Evolutionary conservation across 2,113 vertebrate species (phyloP), one percentile per base, ranked within the genome.

Genomic region (Chascanopsetta lugubris): DNA sequence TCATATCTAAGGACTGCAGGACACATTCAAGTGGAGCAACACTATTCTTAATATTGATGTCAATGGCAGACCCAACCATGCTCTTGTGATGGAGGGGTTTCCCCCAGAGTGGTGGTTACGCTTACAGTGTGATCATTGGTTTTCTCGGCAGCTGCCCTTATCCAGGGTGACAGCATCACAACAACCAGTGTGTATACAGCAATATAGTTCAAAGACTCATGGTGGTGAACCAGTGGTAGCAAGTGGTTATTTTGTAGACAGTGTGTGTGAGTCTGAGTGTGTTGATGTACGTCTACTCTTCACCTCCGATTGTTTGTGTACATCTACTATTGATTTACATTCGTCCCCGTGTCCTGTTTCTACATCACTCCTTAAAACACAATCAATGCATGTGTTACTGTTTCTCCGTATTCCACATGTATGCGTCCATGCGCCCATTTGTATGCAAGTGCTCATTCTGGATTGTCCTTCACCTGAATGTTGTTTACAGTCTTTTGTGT

Each of bases 141-240:
- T 86, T 84, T 84, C 75, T 89, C 38, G 70, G 79, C 82, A 87
- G 83, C 80, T 82, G 7, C 75, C 61, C 64, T 87, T 79, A 79
- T 72, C 84, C 72, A 69, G 72, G 64, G 76, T 81, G 87, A 87
- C 80, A 65, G 68, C 76, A 79, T 67, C 74, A 77, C 77, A 77
- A 58, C 68, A 81, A 53, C 71, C 49, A 65, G 54, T 82, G 72
- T 85, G 76, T 83, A 68, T 84, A 53, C 60, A 26, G 63, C 61
- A 76, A 73, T 59, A 55, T 60, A 87, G 68, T 69, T 61, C 9
- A 43, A 69, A 75, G 43, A 83, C 69, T 54, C 36, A 69, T 72
- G 63, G 64, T 83, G 75, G 61, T 82, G 76, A 85, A 67, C 62
- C 65, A 76, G 76, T 82, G 67, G 63, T 83, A 69, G 74, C 46